Percentiles rank a stretch among this genome's conserved stretches.
These are phyloP conservation scores for Scomber colias DNA, from an alignment of 2,113 vertebrate genomes.

Conservation along the genomic window DNA sequence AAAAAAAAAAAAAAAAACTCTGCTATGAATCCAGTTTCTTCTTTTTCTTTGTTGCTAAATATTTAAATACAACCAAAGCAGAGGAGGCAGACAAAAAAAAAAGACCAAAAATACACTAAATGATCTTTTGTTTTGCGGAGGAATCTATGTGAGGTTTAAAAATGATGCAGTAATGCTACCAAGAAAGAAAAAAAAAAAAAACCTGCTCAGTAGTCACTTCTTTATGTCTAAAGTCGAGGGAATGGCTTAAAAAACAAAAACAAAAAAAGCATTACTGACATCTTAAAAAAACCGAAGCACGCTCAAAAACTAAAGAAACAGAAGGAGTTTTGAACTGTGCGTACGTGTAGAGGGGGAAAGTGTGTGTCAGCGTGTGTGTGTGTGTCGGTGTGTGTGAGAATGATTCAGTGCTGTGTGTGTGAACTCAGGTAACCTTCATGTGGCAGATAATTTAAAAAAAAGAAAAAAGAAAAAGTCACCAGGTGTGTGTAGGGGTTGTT, in stretches of 20 bases:
- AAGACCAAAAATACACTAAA: not conserved
- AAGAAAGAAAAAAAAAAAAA: not conserved
- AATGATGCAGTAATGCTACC: conserved; percentile 59
- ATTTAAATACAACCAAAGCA: conserved; percentile 54
- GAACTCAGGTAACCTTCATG: conserved; percentile 11
- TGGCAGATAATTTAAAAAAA: conserved; percentile 11
- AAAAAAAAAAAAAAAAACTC: not conserved
- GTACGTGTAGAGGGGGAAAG: not conserved
- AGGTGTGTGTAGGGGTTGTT: conserved; percentile 1
- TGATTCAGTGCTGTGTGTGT: not conserved
- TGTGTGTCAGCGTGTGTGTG: not conserved
- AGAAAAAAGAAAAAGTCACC: not conserved
- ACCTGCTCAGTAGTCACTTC: conserved; percentile 70
- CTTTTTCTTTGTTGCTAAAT: not conserved
- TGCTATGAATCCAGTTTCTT: conserved; percentile 68
- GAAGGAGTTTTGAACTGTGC: not conserved
- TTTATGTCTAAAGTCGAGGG: conserved; percentile 33
- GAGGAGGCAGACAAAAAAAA: conserved; percentile 8
- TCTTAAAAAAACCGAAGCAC: conserved; percentile 30
- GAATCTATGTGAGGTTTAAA: conserved; percentile 25
- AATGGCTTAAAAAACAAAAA: conserved; percentile 32
- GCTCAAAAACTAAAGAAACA: conserved; percentile 23
- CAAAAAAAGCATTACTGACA: conserved; percentile 47
- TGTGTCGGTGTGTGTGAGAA: conserved; percentile 17
- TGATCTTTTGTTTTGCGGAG: not conserved